These are phyloP conservation scores for Actinia tenebrosa DNA, from an alignment of 64 coral and sea anemone species.

Conservation along the genomic window DNA sequence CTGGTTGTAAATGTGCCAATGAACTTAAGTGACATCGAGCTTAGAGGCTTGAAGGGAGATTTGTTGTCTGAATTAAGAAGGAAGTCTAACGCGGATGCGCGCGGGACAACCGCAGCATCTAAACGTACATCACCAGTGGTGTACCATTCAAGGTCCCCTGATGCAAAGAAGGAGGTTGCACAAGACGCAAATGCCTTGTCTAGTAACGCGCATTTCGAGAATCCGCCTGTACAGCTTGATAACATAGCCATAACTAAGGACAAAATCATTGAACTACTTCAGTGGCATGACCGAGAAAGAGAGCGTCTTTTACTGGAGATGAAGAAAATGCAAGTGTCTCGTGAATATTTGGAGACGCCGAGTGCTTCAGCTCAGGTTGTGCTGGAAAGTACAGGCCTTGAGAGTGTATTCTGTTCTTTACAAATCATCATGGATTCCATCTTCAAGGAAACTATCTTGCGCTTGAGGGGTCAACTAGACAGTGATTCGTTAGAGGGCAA, in stretches of 20 bases:
- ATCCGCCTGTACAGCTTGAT: not conserved
- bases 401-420: not conserved
- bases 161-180: not conserved
- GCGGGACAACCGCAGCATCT: not conserved
- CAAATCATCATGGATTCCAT: constrained; percentile 21
- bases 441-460: constrained; percentile 16
- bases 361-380: not conserved
- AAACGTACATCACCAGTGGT: not conserved
- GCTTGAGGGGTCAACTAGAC: not conserved
- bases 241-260: not conserved
- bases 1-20: constrained; percentile 11
- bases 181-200: not conserved
- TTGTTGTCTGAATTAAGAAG: not conserved
- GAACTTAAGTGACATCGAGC: not conserved
- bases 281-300: constrained; percentile 21
- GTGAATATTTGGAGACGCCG: not conserved
- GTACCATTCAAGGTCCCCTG: not conserved
- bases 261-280: constrained; percentile 8
- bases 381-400: not conserved
- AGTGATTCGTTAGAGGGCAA: not conserved
- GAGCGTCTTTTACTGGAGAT: not conserved
- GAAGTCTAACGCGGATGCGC: not conserved
- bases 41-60: not conserved
- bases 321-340: constrained; percentile 1
- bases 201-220: not conserved